A percentile compares a stretch with the other conserved stretches of the same genome.
Conservation (phyloP, 2,888 invertebrate genomes). For the Timema podura region DNA sequence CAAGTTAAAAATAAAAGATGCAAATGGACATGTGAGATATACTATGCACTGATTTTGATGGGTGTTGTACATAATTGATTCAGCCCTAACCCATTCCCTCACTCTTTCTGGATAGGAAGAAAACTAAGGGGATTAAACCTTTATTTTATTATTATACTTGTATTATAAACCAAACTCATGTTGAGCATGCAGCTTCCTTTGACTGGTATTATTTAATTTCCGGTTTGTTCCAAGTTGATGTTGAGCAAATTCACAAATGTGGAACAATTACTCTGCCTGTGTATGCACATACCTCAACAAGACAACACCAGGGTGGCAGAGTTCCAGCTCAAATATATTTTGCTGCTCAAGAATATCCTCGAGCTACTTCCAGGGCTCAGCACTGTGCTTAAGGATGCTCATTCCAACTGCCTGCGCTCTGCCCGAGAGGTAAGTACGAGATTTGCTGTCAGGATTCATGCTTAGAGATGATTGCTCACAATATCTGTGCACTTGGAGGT, state of each 20-base stretch:
- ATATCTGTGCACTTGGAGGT: background rate
- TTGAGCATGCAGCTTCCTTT: too few species aligned
- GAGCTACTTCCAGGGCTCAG: conserved; percentile 64
- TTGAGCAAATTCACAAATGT: conserved; percentile 67
- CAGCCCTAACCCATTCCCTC: too few species aligned
- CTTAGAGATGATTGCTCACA: background rate
- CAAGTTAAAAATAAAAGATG: too few species aligned
- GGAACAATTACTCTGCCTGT: conserved; percentile 69
- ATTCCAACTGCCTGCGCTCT: conserved; percentile 53
- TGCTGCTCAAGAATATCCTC: conserved; percentile 72
- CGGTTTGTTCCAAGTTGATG: too few species aligned
- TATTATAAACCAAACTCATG: background rate
- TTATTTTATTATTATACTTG: background rate
- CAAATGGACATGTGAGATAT: too few species aligned
- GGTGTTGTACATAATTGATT: too few species aligned
- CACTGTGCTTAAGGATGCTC: conserved; percentile 51
- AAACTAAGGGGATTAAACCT: too few species aligned
- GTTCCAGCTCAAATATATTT: conserved; percentile 69
- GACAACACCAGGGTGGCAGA: conserved; percentile 58
- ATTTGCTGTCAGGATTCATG: background rate
- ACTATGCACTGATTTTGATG: too few species aligned
- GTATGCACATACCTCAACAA: conserved; percentile 49
- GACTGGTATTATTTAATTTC: too few species aligned
- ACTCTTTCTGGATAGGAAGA: too few species aligned
- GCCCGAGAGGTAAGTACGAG: conserved; percentile 52